Evolutionary conservation across 2,113 vertebrate species (phyloP), one percentile per base, ranked within the genome.

Genomic region (Rhinoptilus africanus): DNA sequence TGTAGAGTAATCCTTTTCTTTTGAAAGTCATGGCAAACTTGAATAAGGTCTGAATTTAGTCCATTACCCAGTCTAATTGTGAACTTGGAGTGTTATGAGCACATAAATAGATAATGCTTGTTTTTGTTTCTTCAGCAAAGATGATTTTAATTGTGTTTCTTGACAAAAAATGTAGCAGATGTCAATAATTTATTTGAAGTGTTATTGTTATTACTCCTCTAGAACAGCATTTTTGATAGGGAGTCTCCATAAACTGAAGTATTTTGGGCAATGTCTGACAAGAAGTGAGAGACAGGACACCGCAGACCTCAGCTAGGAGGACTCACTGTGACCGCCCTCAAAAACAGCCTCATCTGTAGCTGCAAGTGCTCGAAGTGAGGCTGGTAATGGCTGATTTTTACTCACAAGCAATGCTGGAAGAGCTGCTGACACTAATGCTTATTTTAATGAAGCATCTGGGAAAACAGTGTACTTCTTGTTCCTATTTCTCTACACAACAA

Each of bases 371-470:
- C 4, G 0, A 94, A 92, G 62, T 73, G 47, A 48, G 34, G 11
- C 39, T 39, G 17, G 22, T 89, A 87, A 64, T 90, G 43, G n/a
- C n/a, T 89, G 21, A 24, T 21, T 86, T 80, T 96, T 76, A n/a
- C 37, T 89, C 59, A 26, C 12, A 80, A 78, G 48, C 53, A 51
- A 24, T 78, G 28, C 11, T 78, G 43, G 35, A 75, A 91, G 39
- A 22, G 64, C 85, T 94, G 68, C 67, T 94, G 88, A 77, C 47
- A 37, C 37, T 95, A 90, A 88, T 64, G 54, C 35, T 89, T 89
- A 10, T 82, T 90, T 88, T 41, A 83, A 62, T 3, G 1, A 30
- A 91, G 45, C 71, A 85, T 89, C 88, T 93, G 59, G 71, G 60
- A 92, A 80, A 88, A 82, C n/a, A 39, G 30, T 1, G 0, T 89